A percentile compares a stretch with the other conserved stretches of the same genome.
Evolutionary conservation across 1,140 invertebrate genomes (phyloP).

Genomic region (Zaprionus africanus): DNA sequence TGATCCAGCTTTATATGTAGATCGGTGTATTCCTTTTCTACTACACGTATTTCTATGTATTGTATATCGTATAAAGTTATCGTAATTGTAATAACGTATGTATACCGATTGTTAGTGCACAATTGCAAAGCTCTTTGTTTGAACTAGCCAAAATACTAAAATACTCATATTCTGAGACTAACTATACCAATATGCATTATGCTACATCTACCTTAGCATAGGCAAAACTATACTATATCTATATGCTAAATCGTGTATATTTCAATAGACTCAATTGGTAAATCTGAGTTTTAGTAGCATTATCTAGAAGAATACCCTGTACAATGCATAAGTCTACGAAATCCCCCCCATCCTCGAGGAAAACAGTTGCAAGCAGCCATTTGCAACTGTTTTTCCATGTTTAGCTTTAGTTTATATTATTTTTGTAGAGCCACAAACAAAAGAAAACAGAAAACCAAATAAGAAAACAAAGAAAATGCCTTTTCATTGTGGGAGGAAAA

Average conservation of each 20-base stretch:
- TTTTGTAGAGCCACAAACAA: constrained; percentile 65
- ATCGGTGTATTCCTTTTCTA: constrained; percentile 9
- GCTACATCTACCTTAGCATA: constrained; percentile 13
- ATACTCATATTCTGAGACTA: neutral
- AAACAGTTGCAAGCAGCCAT: constrained; percentile 73
- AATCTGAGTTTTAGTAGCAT: constrained; percentile 70
- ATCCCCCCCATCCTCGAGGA: neutral
- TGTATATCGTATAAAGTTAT: constrained; percentile 21
- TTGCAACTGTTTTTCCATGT: constrained; percentile 55
- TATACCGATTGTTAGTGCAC: constrained; percentile 26
- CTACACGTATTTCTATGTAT: constrained; percentile 24
- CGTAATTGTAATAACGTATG: constrained; percentile 14
- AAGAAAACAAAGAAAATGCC: constrained; percentile 15
- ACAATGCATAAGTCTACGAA: constrained; percentile 44
- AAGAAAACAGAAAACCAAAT: constrained; percentile 47
- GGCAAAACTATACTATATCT: neutral
- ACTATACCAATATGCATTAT: constrained; percentile 9
- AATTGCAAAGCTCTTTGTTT: constrained; percentile 49
- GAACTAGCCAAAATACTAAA: constrained; percentile 42
- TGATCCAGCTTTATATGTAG: neutral
- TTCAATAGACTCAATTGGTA: constrained; percentile 56
- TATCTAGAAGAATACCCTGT: constrained; percentile 51
- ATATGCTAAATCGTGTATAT: constrained; percentile 32
- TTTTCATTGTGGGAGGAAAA: constrained; percentile 12
- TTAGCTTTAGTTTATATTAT: constrained; percentile 43